Conservation (phyloP, 2,113 vertebrate species). For the Notothenia rossii region DNA sequence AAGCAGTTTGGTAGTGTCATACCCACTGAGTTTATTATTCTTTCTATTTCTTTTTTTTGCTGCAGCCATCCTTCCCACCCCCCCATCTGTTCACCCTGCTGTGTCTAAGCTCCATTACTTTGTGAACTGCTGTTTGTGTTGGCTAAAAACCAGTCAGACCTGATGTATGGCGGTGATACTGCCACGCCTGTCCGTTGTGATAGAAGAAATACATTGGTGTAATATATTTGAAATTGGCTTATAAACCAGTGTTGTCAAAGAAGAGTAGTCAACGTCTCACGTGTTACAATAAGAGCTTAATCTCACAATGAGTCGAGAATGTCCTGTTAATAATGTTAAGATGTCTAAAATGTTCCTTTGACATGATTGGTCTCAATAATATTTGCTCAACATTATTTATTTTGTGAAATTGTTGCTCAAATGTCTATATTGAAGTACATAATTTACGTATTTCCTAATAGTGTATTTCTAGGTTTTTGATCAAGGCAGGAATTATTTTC, state of each 20-base stretch:
- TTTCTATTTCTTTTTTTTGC: constrained; percentile 4
- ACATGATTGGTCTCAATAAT: background rate
- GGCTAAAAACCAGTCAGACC: constrained; percentile 6
- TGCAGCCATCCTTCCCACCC: constrained; percentile 4
- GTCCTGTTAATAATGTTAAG: constrained; percentile 25
- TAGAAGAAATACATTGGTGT: background rate
- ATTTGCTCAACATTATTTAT: background rate
- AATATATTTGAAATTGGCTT: constrained; percentile 34
- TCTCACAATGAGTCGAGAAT: constrained; percentile 19
- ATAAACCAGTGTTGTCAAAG: background rate
- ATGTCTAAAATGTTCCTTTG: background rate
- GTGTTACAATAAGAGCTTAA: constrained; percentile 12
- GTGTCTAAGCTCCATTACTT: constrained; percentile 8
- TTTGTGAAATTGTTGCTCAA: constrained; percentile 10
- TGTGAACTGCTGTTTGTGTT: constrained; percentile 7
- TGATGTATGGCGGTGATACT: background rate
- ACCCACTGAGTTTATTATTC: constrained; percentile 36
- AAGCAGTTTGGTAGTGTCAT: constrained; percentile 28
- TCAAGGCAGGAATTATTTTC: background rate
- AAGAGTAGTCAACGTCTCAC: background rate
- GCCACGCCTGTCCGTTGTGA: background rate
- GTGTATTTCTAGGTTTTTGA: background rate
- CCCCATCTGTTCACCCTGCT: background rate
- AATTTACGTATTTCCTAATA: background rate
- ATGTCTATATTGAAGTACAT: background rate